Evolutionary conservation across 1,140 invertebrate genomes (phyloP), one percentile per base, ranked within the genome.

Genomic region (Adelges cooleyi): DNA sequence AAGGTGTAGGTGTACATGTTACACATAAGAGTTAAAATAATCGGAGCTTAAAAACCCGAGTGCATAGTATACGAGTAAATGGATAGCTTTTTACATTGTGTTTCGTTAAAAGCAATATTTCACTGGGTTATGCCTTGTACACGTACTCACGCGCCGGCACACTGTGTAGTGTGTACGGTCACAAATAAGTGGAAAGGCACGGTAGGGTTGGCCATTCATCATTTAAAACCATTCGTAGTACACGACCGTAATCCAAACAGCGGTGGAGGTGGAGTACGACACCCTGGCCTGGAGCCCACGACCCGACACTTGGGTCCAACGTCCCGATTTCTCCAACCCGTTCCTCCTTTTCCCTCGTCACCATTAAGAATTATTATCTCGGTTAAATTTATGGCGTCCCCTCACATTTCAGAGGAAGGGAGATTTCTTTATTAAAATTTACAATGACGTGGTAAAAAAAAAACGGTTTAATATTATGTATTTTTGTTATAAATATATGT

Each of bases 41-140:
- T 27, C 42, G 22, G 25, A 62, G 27, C 56, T 29, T 29, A 25
- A 48, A 42, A 46, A 48, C 25, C 42, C 56, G 18, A 46, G 42
- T 46, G 56, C 29, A 33, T 33, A 33, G 5, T 6, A 5, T 33
- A 33, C 5, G 5, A 33, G 56, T 29, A 62, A 62, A 62, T 46
- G 56, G 44, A 62, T 46, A 17, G 56, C 42, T 48, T 48, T 62
- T 62, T 46, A 42, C 56, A 48, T 62, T 33, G 54, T 62, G 42
- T 62, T 48, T 22, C 42, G 8, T 42, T 46, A 48, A 62, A 48
- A 62, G 56, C 56, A 29, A 62, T 62, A 62, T 62, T 62, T 62
- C 42, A 62, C 40, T 20, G 42, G 54, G 38, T 59, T 59, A 59
- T 29, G 44, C 54, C 44, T 17, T 13, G 29, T 17, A 48, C 56